Base-by-base conservation (phyloP, 2,888 invertebrate genomes). In the Apotomis capreana region DNA sequence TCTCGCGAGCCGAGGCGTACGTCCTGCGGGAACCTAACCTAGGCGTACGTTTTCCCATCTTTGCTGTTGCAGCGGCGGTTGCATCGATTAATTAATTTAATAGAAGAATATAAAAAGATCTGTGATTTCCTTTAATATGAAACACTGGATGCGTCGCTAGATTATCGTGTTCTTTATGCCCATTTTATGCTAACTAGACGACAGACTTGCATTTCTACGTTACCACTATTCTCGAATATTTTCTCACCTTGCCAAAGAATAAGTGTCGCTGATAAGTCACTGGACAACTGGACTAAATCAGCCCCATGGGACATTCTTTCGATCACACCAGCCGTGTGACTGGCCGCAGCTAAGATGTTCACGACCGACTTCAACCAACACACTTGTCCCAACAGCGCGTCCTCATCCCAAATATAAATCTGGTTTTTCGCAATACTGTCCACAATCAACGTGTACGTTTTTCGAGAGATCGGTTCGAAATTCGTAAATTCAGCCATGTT, bases 381-480 rank as follows among this genome's bases (percentile, higher is more conserved):
- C 44, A 63, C 12, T 9, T 26, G 40, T 4, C 54, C 46, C 36
- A 55, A 12, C 55, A 55, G 44, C 5, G 26, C 13, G 1, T 1
- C 12, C n/a, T 72, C 72, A 4, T 72, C 37, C 49, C 68, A 46
- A 15, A 72, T 57, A 46, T 72, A 68, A 59, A 72, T 68, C 37
- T 68, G 52, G 59, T 72, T 72, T 5, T 36, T 36, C 12, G 44
- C 62, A 1, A 72, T 59, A 54, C 68, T 59, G 3, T 37, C 61
- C 9, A 68, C 46, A 13, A 72, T 58, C 0, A 68, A 63, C 1
- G 9, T 46, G 52, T 68, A 72, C 8, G 52, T 72, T 5, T 68
- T 44, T 37, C 49, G 52, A 13, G 68, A 68, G 36, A 10, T 46
- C 13, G 72, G 46, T 15, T 72, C 72, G 26, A 61, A 61, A 61